phyloP scores from a whole-genome alignment of 2,797 vertebrate genomes.

The Borostomias antarcticus region DNA sequence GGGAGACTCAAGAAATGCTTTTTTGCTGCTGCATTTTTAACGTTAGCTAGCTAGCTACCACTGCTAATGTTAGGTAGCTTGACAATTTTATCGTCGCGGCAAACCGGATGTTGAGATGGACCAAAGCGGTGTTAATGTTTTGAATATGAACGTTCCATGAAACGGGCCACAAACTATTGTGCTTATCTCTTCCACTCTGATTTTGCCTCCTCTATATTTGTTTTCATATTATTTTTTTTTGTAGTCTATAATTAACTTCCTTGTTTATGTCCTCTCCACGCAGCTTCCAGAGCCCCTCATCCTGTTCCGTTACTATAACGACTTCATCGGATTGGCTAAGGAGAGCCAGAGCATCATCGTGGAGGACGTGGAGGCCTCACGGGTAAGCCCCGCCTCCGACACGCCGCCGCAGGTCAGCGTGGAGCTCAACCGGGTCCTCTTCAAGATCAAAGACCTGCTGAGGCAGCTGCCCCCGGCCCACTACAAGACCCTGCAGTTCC shows the following conservation, averaged over 20 bases:
- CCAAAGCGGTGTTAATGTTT: too few relatives aligned
- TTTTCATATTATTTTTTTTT: conserved; percentile 23
- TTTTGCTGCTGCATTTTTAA: too few relatives aligned
- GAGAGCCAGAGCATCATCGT: conserved; percentile 85
- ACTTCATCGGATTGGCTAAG: conserved; percentile 92
- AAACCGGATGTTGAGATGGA: too few relatives aligned
- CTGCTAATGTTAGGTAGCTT: too few relatives aligned
- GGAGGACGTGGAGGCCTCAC: conserved; percentile 79
- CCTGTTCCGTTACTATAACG: conserved; percentile 92
- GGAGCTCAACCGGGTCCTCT: conserved; percentile 83
- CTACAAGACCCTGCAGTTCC: conserved; percentile 89
- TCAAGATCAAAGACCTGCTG: conserved; percentile 90
- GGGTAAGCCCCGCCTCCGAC: conserved; percentile 33
- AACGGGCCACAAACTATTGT: too few relatives aligned
- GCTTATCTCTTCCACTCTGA: conserved; percentile 36
- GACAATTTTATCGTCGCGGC: too few relatives aligned
- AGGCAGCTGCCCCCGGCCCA: conserved; percentile 86
- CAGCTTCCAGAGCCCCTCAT: conserved; percentile 96
- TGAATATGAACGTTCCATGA: too few relatives aligned
- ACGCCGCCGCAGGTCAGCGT: conserved; percentile 62
- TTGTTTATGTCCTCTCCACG: conserved; percentile 24
- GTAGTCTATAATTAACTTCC: conserved; percentile 45
- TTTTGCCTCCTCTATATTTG: conserved; percentile 46
- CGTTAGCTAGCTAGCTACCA: too few relatives aligned
- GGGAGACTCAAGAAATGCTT: too few relatives aligned